A percentile compares a stretch with the other conserved stretches of the same genome.
Evolutionary conservation across 2,888 invertebrate species (phyloP).

Genomic region (Norana najaformis): DNA sequence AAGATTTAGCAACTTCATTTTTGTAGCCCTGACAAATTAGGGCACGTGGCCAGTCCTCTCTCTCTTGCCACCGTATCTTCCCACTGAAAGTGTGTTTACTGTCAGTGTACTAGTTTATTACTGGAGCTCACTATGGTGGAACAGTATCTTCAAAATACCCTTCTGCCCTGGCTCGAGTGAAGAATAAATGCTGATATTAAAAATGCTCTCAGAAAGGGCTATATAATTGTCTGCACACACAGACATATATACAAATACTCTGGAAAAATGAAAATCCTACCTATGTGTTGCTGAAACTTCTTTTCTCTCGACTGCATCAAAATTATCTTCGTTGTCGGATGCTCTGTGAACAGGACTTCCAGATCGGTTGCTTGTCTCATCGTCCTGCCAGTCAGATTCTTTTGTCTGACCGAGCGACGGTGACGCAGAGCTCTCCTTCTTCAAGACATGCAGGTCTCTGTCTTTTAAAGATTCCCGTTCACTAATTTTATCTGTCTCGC

Average conservation of each 20-base stretch:
- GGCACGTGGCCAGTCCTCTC: too few species aligned
- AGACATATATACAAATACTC: too few species aligned
- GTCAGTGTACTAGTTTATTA: too few species aligned
- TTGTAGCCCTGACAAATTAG: too few species aligned
- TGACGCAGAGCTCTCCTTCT: neutral
- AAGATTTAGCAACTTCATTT: too few species aligned
- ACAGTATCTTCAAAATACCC: too few species aligned
- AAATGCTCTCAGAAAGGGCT: neutral
- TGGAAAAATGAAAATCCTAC: neutral
- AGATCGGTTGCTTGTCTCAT: neutral
- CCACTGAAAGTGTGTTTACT: too few species aligned
- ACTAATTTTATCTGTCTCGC: neutral
- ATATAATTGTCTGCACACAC: neutral
- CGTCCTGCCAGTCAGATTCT: neutral
- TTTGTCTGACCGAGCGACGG: neutral
- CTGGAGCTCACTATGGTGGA: too few species aligned
- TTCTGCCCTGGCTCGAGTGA: too few species aligned
- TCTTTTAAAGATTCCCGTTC: neutral
- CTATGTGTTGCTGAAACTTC: neutral
- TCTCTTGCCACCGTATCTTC: too few species aligned
- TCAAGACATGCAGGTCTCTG: neutral
- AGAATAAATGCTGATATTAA: too few species aligned
- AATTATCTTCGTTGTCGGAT: conserved; percentile 10
- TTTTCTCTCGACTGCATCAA: conserved; percentile 8
- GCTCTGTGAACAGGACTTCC: neutral